A percentile compares a stretch with the other conserved stretches of the same genome.
phyloP scores from a whole-genome alignment of 2,113 vertebrate species.

The Myrmophylax atrothorax region DNA sequence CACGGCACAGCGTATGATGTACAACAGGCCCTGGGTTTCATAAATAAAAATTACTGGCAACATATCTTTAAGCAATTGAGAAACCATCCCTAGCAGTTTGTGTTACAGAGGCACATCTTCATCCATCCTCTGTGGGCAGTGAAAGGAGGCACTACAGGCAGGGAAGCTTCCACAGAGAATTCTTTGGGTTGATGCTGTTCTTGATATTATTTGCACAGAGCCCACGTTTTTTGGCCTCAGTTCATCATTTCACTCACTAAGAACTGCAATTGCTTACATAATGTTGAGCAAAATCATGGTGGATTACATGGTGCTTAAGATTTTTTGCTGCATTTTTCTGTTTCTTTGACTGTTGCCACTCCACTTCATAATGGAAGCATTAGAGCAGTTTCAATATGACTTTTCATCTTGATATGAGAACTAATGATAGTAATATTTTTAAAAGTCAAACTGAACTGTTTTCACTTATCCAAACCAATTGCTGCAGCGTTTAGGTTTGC shows the following conservation, averaged over 20 bases:
- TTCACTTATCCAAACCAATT: conserved; percentile 58
- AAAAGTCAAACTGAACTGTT: conserved; percentile 31
- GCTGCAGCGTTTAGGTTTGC: neutral
- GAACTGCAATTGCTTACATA: neutral
- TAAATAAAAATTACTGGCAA: neutral
- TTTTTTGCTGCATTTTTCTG: neutral
- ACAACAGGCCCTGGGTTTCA: too few relatives aligned
- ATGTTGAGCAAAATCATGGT: neutral
- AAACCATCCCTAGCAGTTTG: neutral
- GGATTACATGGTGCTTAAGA: neutral
- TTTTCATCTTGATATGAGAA: conserved; percentile 22
- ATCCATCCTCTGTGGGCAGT: neutral
- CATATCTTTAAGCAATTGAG: neutral
- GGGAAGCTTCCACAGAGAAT: neutral
- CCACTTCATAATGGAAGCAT: neutral
- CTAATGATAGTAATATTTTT: conserved; percentile 48
- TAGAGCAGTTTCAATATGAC: conserved; percentile 20
- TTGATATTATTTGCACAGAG: neutral
- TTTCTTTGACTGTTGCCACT: neutral
- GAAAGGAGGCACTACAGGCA: neutral
- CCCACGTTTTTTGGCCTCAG: neutral
- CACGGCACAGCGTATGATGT: fast-evolving
- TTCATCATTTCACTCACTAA: neutral
- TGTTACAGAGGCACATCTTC: neutral
- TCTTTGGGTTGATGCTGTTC: neutral